Evolutionary conservation across 2,888 invertebrate species (phyloP).

Genomic region (Pheosia gnoma): DNA sequence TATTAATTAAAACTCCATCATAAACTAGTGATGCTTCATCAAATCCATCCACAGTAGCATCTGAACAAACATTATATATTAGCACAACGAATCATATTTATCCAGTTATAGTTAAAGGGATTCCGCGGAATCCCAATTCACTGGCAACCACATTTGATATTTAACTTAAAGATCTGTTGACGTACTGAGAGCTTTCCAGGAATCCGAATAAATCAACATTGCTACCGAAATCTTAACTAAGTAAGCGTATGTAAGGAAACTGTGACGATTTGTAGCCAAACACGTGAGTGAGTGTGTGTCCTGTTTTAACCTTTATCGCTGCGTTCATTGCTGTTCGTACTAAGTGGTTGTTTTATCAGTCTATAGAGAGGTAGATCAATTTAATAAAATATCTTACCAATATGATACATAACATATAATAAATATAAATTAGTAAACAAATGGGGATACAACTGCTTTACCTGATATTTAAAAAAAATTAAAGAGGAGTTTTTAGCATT

Average conservation of each 20-base stretch:
- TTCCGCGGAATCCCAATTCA: not conserved
- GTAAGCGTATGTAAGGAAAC: not conserved
- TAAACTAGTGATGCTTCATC: not conserved
- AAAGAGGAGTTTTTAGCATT: no score
- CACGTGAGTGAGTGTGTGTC: not conserved
- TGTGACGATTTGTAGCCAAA: not conserved
- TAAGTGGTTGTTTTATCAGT: no score
- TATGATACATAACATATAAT: no score
- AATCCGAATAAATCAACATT: no score
- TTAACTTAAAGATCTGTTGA: not conserved
- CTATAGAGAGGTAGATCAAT: no score
- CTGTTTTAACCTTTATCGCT: not conserved
- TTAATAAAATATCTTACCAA: no score
- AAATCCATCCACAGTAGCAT: not conserved
- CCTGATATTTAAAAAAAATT: no score
- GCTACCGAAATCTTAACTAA: not conserved
- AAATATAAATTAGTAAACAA: no score
- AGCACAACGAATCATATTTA: not conserved
- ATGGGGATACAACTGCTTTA: no score
- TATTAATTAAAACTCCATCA: no score
- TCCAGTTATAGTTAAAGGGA: not conserved
- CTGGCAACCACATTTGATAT: not conserved
- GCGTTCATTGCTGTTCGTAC: no score
- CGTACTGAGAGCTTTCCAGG: not conserved
- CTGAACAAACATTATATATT: constrained; percentile 1